These are phyloP conservation scores for Trichonephila inaurata DNA, from an alignment of 1,140 invertebrate species.

Conservation along the genomic window DNA sequence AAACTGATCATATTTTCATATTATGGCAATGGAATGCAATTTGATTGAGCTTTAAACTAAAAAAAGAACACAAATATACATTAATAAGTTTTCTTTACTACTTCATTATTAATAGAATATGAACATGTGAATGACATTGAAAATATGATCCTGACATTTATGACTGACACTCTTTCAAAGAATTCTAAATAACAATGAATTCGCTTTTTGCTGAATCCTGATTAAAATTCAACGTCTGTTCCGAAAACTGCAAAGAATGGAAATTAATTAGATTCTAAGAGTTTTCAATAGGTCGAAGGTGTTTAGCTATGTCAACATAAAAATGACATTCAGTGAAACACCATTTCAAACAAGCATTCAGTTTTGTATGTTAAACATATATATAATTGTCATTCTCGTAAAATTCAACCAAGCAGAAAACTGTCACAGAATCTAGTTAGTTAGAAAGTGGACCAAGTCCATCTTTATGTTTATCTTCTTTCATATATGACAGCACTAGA, in stretches of 20 bases:
- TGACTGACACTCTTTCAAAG: background rate
- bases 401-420: background rate
- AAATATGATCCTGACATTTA: background rate
- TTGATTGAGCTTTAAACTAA: too few relatives aligned
- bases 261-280: background rate
- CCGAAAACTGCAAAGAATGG: background rate
- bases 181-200: background rate
- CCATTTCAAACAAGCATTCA: background rate
- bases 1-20: too few relatives aligned
- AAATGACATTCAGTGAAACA: background rate
- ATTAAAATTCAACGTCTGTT: background rate
- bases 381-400: background rate
- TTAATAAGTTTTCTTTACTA: background rate
- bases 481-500: too few relatives aligned
- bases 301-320: background rate
- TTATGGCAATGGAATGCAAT: too few relatives aligned
- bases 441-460: background rate
- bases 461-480: background rate
- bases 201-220: background rate
- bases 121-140: background rate
- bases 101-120: background rate
- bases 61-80: too few relatives aligned
- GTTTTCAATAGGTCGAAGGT: background rate
- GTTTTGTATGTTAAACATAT: background rate
- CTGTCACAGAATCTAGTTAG: background rate